Conservation (phyloP, 2,797 vertebrate genomes). For the Labroides dimidiatus region DNA sequence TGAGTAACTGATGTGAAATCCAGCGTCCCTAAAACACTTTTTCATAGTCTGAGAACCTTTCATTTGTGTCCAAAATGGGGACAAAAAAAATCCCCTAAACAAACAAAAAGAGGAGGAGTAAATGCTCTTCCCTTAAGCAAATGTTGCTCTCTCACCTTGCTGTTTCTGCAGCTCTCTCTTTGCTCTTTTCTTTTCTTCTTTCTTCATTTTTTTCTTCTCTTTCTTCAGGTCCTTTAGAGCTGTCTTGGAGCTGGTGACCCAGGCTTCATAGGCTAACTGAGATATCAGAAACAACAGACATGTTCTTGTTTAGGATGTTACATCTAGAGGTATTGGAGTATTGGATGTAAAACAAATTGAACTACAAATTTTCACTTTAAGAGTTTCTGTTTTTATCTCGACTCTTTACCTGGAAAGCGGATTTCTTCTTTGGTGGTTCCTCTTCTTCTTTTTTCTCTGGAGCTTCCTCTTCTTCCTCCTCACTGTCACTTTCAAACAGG, state of each 20-base stretch:
- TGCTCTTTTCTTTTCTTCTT: constrained; percentile 68
- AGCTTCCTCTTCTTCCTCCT: constrained; percentile 82
- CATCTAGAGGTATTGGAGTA: not conserved
- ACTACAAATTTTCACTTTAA: not conserved
- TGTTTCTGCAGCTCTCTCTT: constrained; percentile 61
- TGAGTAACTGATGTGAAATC: not conserved
- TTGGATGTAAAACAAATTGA: not conserved
- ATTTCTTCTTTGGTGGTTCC: constrained; percentile 75
- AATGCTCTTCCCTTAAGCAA: not conserved
- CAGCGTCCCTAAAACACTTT: not conserved
- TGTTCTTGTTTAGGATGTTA: not conserved
- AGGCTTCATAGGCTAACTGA: constrained; percentile 84
- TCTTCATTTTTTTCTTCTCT: constrained; percentile 74
- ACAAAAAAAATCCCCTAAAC: not conserved
- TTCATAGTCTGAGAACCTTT: not conserved
- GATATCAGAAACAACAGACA: constrained; percentile 25
- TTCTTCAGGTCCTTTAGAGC: constrained; percentile 81
- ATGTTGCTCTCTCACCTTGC: constrained; percentile 67
- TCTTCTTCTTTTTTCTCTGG: constrained; percentile 72
- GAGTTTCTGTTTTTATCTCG: no score
- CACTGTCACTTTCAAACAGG: constrained; percentile 83
- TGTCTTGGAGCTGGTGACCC: constrained; percentile 80
- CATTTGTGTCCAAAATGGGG: not conserved
- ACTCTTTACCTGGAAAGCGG: constrained; percentile 82
- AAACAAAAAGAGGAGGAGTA: not conserved